These are phyloP conservation scores for Otocyon megalotis DNA, from an alignment of 2,113 vertebrate species.

Conservation along the genomic window DNA sequence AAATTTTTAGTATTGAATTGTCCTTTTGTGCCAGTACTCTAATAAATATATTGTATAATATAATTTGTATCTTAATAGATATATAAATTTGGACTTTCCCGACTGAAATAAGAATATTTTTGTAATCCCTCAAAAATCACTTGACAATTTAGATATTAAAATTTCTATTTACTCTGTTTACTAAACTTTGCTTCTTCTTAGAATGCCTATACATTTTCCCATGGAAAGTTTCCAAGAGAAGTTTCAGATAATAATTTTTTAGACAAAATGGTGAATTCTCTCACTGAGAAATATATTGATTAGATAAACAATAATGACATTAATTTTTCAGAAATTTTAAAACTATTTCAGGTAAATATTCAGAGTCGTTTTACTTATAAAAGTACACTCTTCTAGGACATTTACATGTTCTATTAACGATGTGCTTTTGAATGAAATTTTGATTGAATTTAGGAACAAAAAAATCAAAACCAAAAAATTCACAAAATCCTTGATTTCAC, in stretches of 20 bases:
- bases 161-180: background rate
- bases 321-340: background rate
- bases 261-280: background rate
- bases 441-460: background rate
- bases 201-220: background rate
- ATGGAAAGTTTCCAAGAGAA: background rate
- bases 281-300: background rate
- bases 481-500: background rate
- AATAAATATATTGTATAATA: background rate
- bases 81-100: background rate
- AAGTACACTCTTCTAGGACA: background rate
- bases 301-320: constrained; percentile 15
- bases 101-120: constrained; percentile 7
- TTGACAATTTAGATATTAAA: background rate
- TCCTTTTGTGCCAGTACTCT: background rate
- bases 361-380: constrained; percentile 31
- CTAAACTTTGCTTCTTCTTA: background rate
- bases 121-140: background rate
- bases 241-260: background rate
- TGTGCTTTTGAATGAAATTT: constrained; percentile 41
- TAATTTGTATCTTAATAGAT: background rate
- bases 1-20: background rate
- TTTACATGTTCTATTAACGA: background rate
- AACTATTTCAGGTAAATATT: constrained; percentile 37
- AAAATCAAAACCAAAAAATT: background rate